Base-by-base conservation (phyloP, 2,888 invertebrate species). In the Tenthredo notha region DNA sequence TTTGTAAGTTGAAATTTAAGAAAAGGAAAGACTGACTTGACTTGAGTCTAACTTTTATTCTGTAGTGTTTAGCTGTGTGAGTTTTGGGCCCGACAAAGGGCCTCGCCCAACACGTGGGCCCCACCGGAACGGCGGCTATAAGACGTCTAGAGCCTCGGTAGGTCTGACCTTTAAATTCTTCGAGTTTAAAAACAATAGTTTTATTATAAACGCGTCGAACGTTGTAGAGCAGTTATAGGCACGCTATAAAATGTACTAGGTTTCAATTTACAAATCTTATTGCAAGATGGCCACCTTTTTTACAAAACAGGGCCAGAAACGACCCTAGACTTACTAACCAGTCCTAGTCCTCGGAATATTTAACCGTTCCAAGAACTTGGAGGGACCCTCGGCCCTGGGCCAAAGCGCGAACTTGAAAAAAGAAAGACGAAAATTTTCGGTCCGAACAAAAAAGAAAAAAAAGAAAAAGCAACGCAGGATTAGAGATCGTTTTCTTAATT, bases 121-220 rank as follows among this genome's bases (percentile, higher is more conserved):
- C 86, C 86, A 87, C 87, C 87, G 88, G 87, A 88, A 87, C 88
- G 87, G 84, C 85, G 86, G 82, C 86, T 85, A 86, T 87, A 86
- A 86, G 87, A 86, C 85, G 86, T 84, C 85, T 72, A 83, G 74
- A 86, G 85, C 85, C 84, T 43, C 86, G 85, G 82, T 80, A 43
- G 85, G 33, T 82, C 87, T 78, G 89, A 87, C 87, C 89, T 89
- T 89, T 89, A 89, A 89, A 89, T 88, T 89, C 88, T 89, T 86
- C 85, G 87, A 25, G 67, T 47, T 67, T 18, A n/a, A 83, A 70
- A 70, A 83, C 43, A 58, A 67, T 29, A 65, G 65, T 67, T 61
- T 61, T 80, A 61, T 33, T 61, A 61, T 61, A 61, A 61, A 80
- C 58, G 50, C 37, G 37, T 80, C 43, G 80, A 61, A 21, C 37